These are phyloP conservation scores for Nesogale talazaci DNA, from an alignment of 2,113 vertebrate genomes.

Conservation along the genomic window DNA sequence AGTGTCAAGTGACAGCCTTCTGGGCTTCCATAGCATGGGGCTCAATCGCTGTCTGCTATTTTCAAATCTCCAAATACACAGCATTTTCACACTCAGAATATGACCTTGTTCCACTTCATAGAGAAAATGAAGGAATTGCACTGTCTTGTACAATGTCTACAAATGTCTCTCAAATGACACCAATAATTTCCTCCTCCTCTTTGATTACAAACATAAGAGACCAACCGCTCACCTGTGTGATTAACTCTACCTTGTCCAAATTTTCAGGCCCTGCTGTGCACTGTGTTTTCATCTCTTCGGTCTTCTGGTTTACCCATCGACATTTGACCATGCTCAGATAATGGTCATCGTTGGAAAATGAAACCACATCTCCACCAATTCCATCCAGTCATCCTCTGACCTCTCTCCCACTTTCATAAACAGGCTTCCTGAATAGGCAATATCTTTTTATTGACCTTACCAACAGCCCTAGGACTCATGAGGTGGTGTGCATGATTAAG, in stretches of 20 bases:
- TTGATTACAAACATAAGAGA: background rate
- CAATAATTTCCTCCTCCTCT: background rate
- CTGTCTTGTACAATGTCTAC: background rate
- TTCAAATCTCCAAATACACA: background rate
- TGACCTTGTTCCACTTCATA: background rate
- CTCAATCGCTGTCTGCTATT: background rate
- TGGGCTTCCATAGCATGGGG: conserved; percentile 34
- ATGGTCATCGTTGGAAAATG: background rate
- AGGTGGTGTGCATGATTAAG: background rate
- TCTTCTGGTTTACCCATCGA: conserved; percentile 18
- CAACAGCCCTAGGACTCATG: background rate
- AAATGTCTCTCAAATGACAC: background rate
- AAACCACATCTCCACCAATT: background rate
- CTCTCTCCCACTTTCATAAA: background rate
- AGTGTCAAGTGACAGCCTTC: background rate
- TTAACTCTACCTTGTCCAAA: background rate
- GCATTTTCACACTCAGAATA: background rate
- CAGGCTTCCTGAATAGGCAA: background rate
- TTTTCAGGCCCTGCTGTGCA: background rate
- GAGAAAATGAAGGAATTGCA: conserved; percentile 23
- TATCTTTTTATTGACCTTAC: background rate
- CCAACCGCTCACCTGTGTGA: background rate
- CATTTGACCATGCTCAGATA: background rate
- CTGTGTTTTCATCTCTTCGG: background rate
- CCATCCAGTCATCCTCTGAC: background rate